Conservation (phyloP, 2,113 vertebrate species). For the Hyperopisus bebe region DNA sequence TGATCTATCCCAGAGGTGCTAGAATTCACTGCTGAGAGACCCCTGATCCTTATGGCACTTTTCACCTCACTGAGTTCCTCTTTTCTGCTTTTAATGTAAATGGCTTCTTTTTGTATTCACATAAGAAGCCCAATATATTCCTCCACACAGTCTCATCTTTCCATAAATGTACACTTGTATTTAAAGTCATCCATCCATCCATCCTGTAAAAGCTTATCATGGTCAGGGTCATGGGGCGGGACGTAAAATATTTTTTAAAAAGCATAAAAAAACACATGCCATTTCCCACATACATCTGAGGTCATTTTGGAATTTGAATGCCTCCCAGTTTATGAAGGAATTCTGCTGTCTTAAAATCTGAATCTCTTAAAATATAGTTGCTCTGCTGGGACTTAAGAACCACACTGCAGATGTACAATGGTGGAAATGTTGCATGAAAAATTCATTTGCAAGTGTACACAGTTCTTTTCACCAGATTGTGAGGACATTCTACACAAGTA, state of each 20-base stretch:
- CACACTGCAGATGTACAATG: not conserved
- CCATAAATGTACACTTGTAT: not conserved
- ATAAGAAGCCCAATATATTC: not conserved
- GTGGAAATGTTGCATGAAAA: not conserved
- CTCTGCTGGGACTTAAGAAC: not conserved
- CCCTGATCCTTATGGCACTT: not conserved
- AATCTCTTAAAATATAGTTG: not conserved
- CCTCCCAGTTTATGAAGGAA: not conserved
- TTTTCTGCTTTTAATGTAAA: not conserved
- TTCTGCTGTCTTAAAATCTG: not conserved
- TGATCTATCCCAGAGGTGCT: not conserved
- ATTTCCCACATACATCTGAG: not conserved
- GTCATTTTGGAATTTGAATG: not conserved
- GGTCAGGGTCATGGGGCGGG: not conserved
- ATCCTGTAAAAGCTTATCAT: not conserved
- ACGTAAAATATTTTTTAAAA: not conserved
- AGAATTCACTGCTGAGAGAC: not conserved
- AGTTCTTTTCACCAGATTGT: not conserved
- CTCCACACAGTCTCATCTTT: not conserved
- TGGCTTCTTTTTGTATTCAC: not conserved
- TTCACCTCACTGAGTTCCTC: not conserved
- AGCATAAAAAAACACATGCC: not conserved
- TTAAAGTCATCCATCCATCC: not conserved
- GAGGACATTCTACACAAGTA: not conserved
- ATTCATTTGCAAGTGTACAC: not conserved